These are phyloP conservation scores for Miniopterus natalensis DNA, from an alignment of 2,113 vertebrate species.

Conservation along the genomic window DNA sequence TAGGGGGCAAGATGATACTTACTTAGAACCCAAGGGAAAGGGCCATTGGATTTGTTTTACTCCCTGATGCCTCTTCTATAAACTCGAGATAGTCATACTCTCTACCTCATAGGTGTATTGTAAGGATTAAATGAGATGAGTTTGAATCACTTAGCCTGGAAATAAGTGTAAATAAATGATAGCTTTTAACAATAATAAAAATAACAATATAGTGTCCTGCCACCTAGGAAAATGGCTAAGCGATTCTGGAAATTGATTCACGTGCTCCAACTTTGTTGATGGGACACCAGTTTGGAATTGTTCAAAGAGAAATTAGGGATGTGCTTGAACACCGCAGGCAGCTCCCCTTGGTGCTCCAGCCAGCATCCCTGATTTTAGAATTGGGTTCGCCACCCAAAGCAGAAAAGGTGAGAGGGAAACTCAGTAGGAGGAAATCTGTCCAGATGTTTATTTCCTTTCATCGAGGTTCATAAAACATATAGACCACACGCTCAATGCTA, in stretches of 20 bases:
- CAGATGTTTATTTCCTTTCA: constrained; percentile 75
- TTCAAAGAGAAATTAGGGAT: constrained; percentile 48
- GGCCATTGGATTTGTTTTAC: neutral
- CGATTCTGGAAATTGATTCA: constrained; percentile 33
- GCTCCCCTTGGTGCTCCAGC: neutral
- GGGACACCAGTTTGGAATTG: neutral
- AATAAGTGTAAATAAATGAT: constrained; percentile 17
- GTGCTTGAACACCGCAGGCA: constrained; percentile 54
- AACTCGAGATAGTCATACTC: neutral
- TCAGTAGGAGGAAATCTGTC: constrained; percentile 40
- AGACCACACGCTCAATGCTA: constrained; percentile 82
- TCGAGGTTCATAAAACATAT: constrained; percentile 75
- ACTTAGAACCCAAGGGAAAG: neutral
- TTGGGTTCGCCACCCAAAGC: constrained; percentile 60
- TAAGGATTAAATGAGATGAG: constrained; percentile 21
- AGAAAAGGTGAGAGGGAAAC: constrained; percentile 64
- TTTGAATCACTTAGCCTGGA: neutral
- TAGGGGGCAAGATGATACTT: neutral
- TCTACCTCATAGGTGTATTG: neutral
- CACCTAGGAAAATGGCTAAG: constrained; percentile 50
- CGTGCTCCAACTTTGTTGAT: neutral
- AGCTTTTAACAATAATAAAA: constrained; percentile 23
- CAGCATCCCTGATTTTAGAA: constrained; percentile 3
- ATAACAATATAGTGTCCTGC: neutral
- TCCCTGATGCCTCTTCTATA: neutral